phyloP scores from a whole-genome alignment of 2,797 vertebrate genomes.

The Pampus argenteus region DNA sequence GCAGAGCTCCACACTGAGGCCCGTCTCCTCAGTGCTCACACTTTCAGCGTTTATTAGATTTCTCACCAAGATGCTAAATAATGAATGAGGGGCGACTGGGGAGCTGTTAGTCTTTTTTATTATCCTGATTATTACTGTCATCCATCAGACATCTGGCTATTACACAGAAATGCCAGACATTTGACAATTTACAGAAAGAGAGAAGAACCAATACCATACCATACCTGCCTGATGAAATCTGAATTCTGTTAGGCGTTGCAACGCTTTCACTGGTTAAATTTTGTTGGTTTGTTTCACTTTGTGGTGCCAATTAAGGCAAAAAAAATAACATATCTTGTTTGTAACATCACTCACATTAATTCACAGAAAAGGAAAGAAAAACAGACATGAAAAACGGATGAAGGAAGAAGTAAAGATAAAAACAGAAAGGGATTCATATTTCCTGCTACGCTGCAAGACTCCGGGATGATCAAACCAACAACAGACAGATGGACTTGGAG shows the following conservation, averaged over 20 bases:
- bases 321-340: neutral
- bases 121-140: conserved; percentile 64
- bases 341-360: neutral
- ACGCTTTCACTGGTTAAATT: neutral
- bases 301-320: neutral
- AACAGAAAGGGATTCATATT: conserved; percentile 26
- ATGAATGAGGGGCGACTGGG: conserved; percentile 54
- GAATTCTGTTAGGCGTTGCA: neutral
- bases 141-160: conserved; percentile 58
- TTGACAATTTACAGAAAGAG: conserved; percentile 11
- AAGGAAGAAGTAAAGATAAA: conserved; percentile 26
- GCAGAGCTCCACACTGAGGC: conserved; percentile 41
- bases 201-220: neutral
- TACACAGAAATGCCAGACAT: conserved; percentile 43
- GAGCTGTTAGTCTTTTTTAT: conserved; percentile 66
- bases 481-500: conserved; percentile 59
- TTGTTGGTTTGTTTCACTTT: neutral
- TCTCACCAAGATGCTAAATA: conserved; percentile 57
- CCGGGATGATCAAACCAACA: conserved; percentile 52
- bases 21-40: conserved; percentile 18
- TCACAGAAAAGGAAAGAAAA: neutral
- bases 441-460: conserved; percentile 38
- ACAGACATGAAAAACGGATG: neutral
- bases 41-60: conserved; percentile 39
- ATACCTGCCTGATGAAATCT: neutral